A percentile compares a stretch with the other conserved stretches of the same genome.
phyloP scores from a whole-genome alignment of 2,113 vertebrate species.

The Vicugna pacos region DNA sequence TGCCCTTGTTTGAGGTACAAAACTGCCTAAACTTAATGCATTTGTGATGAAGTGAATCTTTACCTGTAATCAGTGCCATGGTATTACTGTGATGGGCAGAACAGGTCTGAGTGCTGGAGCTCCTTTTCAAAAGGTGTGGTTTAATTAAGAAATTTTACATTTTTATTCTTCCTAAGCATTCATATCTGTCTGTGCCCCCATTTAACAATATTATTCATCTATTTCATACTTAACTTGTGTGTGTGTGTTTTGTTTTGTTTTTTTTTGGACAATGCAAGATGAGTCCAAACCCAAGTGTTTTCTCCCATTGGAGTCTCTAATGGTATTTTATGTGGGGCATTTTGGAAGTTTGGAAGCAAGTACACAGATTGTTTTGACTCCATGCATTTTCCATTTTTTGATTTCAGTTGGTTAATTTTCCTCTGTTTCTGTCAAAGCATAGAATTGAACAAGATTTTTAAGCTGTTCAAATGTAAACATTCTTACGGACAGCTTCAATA shows the following conservation, averaged over 20 bases:
- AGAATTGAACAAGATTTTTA: slow-evolving; percentile 11
- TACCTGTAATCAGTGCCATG: background rate
- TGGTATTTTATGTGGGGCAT: background rate
- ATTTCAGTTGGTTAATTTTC: slow-evolving; percentile 52
- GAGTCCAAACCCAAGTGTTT: background rate
- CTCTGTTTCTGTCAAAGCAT: background rate
- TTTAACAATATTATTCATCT: background rate
- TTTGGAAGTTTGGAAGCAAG: slow-evolving; percentile 30
- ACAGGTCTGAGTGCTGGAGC: background rate
- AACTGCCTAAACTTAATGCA: background rate
- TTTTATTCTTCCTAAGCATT: background rate
- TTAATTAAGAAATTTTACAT: slow-evolving; percentile 3
- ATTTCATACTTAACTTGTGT: background rate
- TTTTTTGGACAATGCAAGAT: background rate
- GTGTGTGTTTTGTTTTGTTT: background rate
- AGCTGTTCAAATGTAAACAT: background rate
- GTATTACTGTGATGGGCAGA: background rate
- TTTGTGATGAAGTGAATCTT: slow-evolving; percentile 3
- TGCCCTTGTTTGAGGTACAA: background rate
- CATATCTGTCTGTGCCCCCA: background rate
- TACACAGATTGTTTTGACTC: background rate
- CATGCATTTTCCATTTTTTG: background rate
- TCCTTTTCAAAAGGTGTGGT: slow-evolving; percentile 26
- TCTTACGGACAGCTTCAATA: background rate
- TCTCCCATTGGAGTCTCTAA: background rate